Evolutionary conservation across 2,113 vertebrate genomes (phyloP).

Genomic region (Amblyopsis rosae): DNA sequence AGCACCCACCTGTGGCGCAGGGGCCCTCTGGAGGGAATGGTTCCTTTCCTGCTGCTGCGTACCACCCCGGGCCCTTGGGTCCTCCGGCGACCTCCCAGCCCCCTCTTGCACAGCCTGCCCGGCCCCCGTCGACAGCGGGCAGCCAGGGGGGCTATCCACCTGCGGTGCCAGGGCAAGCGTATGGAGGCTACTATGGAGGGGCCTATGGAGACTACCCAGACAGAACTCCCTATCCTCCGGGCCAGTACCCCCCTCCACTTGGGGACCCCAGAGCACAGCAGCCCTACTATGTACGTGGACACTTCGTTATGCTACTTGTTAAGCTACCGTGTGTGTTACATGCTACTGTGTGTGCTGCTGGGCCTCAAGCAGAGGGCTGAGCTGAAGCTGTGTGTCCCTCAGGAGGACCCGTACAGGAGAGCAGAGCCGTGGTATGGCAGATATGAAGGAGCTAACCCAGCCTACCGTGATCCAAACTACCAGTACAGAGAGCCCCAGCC

Average conservation of each 20-base stretch:
- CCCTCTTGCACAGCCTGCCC: constrained; percentile 72
- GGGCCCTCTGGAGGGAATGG: constrained; percentile 34
- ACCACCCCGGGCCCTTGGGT: constrained; percentile 54
- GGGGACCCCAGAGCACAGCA: constrained; percentile 81
- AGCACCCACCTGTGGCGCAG: constrained; percentile 33
- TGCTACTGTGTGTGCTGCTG: background rate
- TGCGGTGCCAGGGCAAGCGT: constrained; percentile 56
- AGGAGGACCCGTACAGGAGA: constrained; percentile 81
- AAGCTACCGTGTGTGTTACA: too few species aligned
- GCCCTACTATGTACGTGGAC: constrained; percentile 85
- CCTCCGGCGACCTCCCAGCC: constrained; percentile 46
- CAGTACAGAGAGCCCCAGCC: constrained; percentile 82
- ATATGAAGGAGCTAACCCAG: constrained; percentile 71
- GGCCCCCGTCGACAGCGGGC: constrained; percentile 75
- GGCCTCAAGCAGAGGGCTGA: background rate
- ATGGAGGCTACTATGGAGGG: constrained; percentile 71
- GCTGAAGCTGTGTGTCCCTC: background rate
- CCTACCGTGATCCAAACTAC: constrained; percentile 78
- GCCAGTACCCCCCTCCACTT: constrained; percentile 73
- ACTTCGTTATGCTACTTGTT: background rate
- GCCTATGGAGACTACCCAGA: constrained; percentile 81
- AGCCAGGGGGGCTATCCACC: constrained; percentile 72
- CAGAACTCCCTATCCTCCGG: constrained; percentile 73
- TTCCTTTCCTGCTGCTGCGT: constrained; percentile 31
- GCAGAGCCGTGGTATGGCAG: constrained; percentile 81